These are phyloP conservation scores for Papilio polytes DNA, from an alignment of 1,140 invertebrate species.

Conservation along the genomic window DNA sequence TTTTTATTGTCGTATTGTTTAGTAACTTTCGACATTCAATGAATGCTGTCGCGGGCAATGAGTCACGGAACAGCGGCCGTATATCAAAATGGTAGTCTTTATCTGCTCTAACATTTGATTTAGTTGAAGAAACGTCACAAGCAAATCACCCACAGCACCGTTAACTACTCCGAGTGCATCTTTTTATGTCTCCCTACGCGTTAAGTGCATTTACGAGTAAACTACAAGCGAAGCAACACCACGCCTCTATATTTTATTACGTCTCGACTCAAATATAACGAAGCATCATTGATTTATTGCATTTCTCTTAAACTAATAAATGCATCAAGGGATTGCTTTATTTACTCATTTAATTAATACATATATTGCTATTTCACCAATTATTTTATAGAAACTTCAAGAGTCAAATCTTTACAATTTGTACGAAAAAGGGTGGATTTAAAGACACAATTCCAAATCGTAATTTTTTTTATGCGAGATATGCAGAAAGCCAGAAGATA, in stretches of 20 bases:
- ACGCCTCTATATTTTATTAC: conserved; percentile 72
- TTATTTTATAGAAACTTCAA: background rate
- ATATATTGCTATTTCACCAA: background rate
- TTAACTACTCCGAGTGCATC: conserved; percentile 73
- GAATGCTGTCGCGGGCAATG: background rate
- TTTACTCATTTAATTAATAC: background rate
- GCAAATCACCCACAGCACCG: conserved; percentile 62
- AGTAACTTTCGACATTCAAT: conserved; percentile 3
- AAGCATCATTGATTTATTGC: conserved; percentile 53
- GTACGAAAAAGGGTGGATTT: background rate
- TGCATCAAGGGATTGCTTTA: background rate
- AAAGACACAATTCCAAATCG: background rate
- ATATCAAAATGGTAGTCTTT: conserved; percentile 38
- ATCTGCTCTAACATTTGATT: conserved; percentile 53
- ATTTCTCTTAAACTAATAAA: conserved; percentile 36
- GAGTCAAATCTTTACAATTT: too few relatives aligned
- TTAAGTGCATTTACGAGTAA: conserved; percentile 81
- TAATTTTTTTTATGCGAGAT: too few relatives aligned
- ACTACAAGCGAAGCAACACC: conserved; percentile 58
- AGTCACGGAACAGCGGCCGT: conserved; percentile 24
- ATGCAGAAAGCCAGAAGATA: too few relatives aligned
- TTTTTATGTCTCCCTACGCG: conserved; percentile 70
- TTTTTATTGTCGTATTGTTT: conserved; percentile 24
- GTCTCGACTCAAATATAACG: conserved; percentile 58
- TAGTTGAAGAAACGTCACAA: conserved; percentile 51